These are phyloP conservation scores for Catocala sponsa DNA, from an alignment of 2,888 invertebrate genomes.

Conservation along the genomic window DNA sequence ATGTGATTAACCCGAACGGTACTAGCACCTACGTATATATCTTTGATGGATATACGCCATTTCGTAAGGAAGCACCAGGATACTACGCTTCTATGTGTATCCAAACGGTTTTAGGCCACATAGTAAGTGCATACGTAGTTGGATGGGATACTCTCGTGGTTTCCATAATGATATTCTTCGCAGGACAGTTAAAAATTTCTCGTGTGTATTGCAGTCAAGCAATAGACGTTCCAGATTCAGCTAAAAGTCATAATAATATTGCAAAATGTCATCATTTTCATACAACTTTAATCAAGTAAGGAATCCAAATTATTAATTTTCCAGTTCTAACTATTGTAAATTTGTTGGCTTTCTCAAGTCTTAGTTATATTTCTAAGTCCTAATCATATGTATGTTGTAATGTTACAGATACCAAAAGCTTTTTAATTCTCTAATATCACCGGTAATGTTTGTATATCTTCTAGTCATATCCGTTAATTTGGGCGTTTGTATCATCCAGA, in stretches of 20 bases:
- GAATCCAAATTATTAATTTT: background rate
- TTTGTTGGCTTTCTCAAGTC: background rate
- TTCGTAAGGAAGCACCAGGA: conserved; percentile 63
- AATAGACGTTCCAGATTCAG: conserved; percentile 40
- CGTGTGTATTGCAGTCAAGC: conserved; percentile 56
- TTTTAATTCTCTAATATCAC: conserved; percentile 68
- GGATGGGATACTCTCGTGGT: conserved; percentile 72
- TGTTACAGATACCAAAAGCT: conserved; percentile 63
- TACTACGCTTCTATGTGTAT: conserved; percentile 68
- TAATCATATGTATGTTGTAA: conserved; percentile 1
- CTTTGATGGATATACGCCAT: conserved; percentile 71
- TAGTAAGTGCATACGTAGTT: conserved; percentile 66
- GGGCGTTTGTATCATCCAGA: conserved; percentile 70
- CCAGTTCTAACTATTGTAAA: background rate
- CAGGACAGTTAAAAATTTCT: conserved; percentile 70
- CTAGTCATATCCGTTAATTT: conserved; percentile 69
- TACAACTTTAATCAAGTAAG: conserved; percentile 59
- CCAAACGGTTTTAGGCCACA: conserved; percentile 65
- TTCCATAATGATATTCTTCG: conserved; percentile 73
- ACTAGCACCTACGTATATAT: conserved; percentile 63
- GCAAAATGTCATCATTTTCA: conserved; percentile 65
- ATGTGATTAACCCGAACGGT: conserved; percentile 59
- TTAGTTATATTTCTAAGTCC: too few species aligned
- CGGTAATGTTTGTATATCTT: conserved; percentile 73
- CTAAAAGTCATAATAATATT: conserved; percentile 61